These are phyloP conservation scores for Parazoanthus darwini DNA, from an alignment of 92 coral and sea anemone species.

Conservation along the genomic window DNA sequence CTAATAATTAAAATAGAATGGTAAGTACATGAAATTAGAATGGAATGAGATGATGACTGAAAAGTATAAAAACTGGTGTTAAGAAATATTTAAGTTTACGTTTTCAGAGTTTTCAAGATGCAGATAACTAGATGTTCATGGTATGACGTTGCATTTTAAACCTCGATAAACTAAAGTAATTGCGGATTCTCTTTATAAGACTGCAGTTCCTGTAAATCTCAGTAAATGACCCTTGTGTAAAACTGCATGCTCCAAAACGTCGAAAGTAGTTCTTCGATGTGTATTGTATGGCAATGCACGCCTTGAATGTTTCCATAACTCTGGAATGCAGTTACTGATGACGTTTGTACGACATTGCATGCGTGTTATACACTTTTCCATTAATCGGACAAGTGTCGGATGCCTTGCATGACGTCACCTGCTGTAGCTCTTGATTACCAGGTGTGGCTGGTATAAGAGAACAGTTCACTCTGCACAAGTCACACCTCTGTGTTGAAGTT, in stretches of 20 bases:
- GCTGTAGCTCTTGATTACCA: background rate
- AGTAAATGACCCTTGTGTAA: background rate
- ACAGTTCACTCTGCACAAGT: background rate
- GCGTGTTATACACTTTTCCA: background rate
- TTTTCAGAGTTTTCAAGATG: no score
- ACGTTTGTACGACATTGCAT: background rate
- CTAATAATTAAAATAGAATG: no score
- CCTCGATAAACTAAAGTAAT: no score
- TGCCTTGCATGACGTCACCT: background rate
- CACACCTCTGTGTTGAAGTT: constrained; percentile 1
- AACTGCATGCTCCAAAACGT: background rate
- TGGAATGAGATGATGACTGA: no score
- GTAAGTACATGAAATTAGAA: no score
- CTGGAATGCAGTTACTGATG: background rate
- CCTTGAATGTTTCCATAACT: no score
- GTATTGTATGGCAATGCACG: background rate
- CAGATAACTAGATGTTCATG: background rate
- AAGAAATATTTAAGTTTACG: no score
- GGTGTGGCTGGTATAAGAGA: no score
- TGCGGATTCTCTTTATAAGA: no score
- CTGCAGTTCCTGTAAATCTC: no score
- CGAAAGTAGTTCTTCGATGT: background rate
- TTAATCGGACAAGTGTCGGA: background rate
- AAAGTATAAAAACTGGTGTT: no score
- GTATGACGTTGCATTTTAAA: background rate